Base-by-base conservation (phyloP, 30 jellyfish, hydroid and myxozoan species). In the Aurelia coerulea region DNA sequence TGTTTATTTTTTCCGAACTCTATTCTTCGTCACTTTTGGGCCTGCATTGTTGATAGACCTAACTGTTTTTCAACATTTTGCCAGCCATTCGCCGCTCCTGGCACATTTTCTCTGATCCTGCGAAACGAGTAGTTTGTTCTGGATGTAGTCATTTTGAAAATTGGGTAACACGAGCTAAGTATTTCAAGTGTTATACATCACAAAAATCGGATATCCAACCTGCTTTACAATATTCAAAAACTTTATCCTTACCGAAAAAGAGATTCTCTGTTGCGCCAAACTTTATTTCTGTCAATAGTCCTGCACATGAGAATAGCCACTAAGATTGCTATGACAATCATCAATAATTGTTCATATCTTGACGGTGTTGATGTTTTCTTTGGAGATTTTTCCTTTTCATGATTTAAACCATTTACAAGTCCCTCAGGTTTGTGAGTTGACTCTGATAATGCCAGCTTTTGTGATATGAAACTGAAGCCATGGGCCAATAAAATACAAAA, bases 231-330 rank as follows among this genome's bases (percentile, higher is more conserved):
- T 46, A 8, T 46, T 46, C 14, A 46, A 14, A 46, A 7, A 7
- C 13, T 46, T 7, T 46, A 46, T 7, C 29, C 77, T 52, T 74
- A 92, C 98, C 89, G 81, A 65, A 92, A 92, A 18, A 92, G 94
- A 8, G 89, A 65, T 66, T 92, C 98, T 81, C 98, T 86, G 68
- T 94, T 68, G 76, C 80, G 82, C 98, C 98, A 92, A 17, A 92
- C 95, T 39, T 46, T 35, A 73, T 92, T 92, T 58, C 93, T 78
- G 18, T 80, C 67, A 29, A 86, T 67, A 4, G 98, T 92, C 41
- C 79, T 88, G 32, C 68, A 67, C 31, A 68, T 63, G 64, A 84
- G 78, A 5, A 72, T 23, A 56, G 68, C 73, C 6, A 91, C 42
- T 66, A 83, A 23, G 37, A 56, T 68, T 58, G 56, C 68, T 4